Conservation (phyloP, 1,140 invertebrate genomes). For the Hyphantria cunea region DNA sequence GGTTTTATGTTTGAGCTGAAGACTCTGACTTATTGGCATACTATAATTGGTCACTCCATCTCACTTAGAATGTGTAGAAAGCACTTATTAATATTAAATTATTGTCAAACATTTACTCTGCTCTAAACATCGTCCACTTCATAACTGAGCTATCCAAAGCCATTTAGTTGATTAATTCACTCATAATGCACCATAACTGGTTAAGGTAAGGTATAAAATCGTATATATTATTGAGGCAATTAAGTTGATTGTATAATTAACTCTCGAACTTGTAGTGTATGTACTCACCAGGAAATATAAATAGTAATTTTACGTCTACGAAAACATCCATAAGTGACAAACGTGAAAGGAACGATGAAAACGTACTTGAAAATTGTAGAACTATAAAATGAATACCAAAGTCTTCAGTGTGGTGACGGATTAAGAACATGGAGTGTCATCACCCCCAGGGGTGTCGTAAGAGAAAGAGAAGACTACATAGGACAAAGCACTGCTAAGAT, state of each 20-base stretch:
- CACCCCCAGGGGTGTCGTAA: no score
- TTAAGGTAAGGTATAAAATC: background rate
- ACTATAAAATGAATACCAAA: no score
- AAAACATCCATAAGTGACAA: background rate
- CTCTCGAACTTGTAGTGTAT: background rate
- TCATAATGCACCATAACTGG: background rate
- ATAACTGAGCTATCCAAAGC: background rate
- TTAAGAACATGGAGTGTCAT: no score
- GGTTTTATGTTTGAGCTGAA: no score
- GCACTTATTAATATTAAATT: slow-evolving; percentile 14
- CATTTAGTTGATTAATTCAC: slow-evolving; percentile 18
- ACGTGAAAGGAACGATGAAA: no score
- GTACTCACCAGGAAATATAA: background rate
- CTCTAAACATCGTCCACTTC: background rate
- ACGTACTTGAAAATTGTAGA: no score
- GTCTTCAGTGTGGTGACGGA: no score
- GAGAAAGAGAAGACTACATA: no score
- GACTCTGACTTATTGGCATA: no score
- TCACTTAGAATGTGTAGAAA: background rate
- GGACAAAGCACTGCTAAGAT: no score
- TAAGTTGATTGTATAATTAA: background rate
- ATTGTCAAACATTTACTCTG: slow-evolving; percentile 20
- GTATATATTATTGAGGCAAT: background rate
- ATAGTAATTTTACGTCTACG: background rate
- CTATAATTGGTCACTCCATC: no score